A percentile compares a stretch with the other conserved stretches of the same genome.
These are phyloP conservation scores for Isichthys henryi DNA, from an alignment of 2,113 vertebrate species.

Conservation along the genomic window DNA sequence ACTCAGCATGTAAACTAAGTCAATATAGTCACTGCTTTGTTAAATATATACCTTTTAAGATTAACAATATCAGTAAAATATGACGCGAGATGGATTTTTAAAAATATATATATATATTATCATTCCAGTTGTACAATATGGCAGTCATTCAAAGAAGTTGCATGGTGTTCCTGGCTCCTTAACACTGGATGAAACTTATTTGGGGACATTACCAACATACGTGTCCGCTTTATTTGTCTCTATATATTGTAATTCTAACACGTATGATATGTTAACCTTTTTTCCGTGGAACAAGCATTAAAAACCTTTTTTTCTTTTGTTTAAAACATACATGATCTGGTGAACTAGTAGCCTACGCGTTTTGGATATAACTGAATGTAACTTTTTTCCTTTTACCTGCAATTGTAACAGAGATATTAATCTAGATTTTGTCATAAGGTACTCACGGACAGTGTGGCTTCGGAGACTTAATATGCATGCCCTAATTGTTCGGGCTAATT, in stretches of 20 bases:
- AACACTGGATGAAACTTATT: not conserved
- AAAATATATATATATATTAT: not conserved
- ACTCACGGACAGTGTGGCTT: not conserved
- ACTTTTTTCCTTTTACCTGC: not conserved
- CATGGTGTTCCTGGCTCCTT: not conserved
- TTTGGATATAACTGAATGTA: not conserved
- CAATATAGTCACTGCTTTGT: not conserved
- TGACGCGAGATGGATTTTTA: not conserved
- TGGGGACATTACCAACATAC: not conserved
- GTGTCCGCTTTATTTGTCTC: not conserved
- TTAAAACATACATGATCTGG: not conserved
- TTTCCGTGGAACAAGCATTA: not conserved
- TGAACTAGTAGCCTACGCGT: not conserved
- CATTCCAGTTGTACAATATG: not conserved
- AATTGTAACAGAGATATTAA: not conserved
- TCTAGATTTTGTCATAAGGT: not conserved
- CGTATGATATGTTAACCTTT: not conserved
- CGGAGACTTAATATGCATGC: not conserved
- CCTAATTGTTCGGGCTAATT: not conserved
- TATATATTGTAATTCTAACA: not conserved
- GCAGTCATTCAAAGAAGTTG: not conserved
- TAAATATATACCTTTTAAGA: not conserved
- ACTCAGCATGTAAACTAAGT: not conserved
- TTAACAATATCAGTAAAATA: not conserved
- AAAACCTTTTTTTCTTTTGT: not conserved